Percentiles rank a stretch among this genome's conserved stretches.
phyloP scores from a whole-genome alignment of 2,888 invertebrate species.

The Synergus japonicus region DNA sequence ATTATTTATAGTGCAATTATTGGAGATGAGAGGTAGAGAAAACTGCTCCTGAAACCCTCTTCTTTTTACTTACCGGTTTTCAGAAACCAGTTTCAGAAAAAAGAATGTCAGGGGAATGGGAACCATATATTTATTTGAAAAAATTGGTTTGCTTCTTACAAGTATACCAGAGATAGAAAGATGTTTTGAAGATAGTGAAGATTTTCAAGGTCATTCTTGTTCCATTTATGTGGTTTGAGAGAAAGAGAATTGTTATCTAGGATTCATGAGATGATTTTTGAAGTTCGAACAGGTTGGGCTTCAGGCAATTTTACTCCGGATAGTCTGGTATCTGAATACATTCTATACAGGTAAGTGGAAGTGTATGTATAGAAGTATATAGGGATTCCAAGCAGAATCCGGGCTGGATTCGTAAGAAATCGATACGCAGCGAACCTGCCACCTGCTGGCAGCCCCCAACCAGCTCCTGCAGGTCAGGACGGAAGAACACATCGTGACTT shows the following conservation, averaged over 20 bases:
- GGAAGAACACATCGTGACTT: constrained; percentile 36
- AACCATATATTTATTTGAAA: not conserved
- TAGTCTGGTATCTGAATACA: not conserved
- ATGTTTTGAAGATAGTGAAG: not conserved
- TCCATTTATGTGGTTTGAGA: not conserved
- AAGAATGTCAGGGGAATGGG: not conserved
- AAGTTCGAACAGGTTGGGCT: constrained; percentile 13
- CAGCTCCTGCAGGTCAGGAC: constrained; percentile 61
- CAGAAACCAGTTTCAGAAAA: not conserved
- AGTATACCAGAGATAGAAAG: no score
- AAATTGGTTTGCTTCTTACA: not conserved
- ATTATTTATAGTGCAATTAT: constrained; percentile 34
- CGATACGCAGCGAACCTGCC: constrained; percentile 74
- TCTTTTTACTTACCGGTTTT: constrained; percentile 6
- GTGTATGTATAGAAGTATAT: constrained; percentile 58
- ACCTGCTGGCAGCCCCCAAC: constrained; percentile 71
- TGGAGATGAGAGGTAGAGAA: not conserved
- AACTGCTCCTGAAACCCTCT: not conserved
- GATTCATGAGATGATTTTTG: constrained; percentile 17
- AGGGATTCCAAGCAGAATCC: constrained; percentile 66
- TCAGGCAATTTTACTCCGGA: not conserved
- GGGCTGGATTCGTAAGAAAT: constrained; percentile 75
- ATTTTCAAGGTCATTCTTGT: constrained; percentile 12
- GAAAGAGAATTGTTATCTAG: constrained; percentile 42
- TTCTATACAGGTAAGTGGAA: constrained; percentile 41